phyloP scores from a whole-genome alignment of 2,797 vertebrate genomes.

The Ara ararauna region DNA sequence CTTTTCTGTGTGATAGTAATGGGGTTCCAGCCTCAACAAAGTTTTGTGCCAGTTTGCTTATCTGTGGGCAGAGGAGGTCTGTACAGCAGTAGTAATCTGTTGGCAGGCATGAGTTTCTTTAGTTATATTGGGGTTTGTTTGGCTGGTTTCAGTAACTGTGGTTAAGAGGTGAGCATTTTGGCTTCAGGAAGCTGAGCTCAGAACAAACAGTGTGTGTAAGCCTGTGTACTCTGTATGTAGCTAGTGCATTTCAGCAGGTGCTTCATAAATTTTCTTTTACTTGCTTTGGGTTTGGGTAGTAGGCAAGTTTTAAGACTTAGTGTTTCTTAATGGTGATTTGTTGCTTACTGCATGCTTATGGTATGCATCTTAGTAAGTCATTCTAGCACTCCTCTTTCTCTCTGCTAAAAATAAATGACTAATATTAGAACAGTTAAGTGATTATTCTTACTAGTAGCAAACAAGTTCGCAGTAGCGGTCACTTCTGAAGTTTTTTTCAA shows the following conservation, averaged over 20 bases:
- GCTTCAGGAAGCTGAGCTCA: background rate
- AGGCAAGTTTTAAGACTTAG: background rate
- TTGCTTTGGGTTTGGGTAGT: background rate
- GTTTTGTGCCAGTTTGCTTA: background rate
- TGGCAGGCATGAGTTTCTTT: background rate
- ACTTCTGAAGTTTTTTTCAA: background rate
- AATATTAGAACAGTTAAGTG: constrained; percentile 71
- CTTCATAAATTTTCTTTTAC: background rate
- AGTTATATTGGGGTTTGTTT: background rate
- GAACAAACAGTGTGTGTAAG: background rate
- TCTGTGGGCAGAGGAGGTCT: background rate
- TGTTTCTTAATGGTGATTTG: constrained; percentile 32
- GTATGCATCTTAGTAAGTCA: constrained; percentile 64
- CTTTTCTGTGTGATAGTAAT: background rate
- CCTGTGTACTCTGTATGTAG: background rate
- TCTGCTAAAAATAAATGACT: constrained; percentile 67
- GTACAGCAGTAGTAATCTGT: background rate
- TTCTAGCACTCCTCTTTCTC: constrained; percentile 60
- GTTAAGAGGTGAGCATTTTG: background rate
- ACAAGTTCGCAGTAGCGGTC: constrained; percentile 40
- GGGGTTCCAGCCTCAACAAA: background rate
- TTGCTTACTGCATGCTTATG: constrained; percentile 56
- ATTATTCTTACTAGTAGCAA: constrained; percentile 57
- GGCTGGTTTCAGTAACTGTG: background rate
- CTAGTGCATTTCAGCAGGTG: background rate